Conservation (phyloP, 2,797 vertebrate genomes). For the Sebastes vulpes region DNA sequence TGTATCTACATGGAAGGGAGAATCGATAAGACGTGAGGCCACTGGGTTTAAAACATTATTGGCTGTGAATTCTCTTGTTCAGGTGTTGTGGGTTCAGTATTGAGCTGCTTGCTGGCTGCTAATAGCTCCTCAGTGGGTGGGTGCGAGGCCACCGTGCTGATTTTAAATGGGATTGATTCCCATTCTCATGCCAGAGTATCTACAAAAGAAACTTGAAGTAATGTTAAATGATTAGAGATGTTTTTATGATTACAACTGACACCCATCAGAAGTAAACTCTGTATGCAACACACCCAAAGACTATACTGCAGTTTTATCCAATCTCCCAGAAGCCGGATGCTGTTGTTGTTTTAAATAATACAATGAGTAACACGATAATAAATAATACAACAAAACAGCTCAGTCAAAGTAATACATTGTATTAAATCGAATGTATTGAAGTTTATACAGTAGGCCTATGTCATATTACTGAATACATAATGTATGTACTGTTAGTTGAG, state of each 20-base stretch:
- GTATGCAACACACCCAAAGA: background rate
- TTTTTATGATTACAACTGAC: background rate
- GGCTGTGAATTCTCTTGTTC: slow-evolving; percentile 57
- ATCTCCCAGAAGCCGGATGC: background rate
- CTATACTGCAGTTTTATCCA: background rate
- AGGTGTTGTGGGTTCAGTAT: slow-evolving; percentile 54
- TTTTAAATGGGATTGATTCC: slow-evolving; percentile 41
- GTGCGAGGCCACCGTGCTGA: slow-evolving; percentile 1
- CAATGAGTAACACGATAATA: background rate
- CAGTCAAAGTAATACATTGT: background rate
- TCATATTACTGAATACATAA: background rate
- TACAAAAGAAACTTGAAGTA: background rate
- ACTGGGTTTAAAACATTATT: slow-evolving; percentile 48
- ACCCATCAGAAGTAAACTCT: background rate
- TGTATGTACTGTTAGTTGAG: background rate
- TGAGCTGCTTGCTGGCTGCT: slow-evolving; percentile 53
- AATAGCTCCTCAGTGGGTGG: slow-evolving; percentile 36
- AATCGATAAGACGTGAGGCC: slow-evolving; percentile 55
- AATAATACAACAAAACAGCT: background rate
- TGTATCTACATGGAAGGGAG: slow-evolving; percentile 27
- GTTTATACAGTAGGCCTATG: background rate
- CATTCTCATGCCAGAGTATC: background rate
- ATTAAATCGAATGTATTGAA: background rate
- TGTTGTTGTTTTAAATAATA: background rate
- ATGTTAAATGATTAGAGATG: background rate